Percentiles rank a stretch among this genome's conserved stretches.
These are phyloP conservation scores for Ceyx melanurus DNA, from an alignment of 2,113 vertebrate species.

Conservation along the genomic window DNA sequence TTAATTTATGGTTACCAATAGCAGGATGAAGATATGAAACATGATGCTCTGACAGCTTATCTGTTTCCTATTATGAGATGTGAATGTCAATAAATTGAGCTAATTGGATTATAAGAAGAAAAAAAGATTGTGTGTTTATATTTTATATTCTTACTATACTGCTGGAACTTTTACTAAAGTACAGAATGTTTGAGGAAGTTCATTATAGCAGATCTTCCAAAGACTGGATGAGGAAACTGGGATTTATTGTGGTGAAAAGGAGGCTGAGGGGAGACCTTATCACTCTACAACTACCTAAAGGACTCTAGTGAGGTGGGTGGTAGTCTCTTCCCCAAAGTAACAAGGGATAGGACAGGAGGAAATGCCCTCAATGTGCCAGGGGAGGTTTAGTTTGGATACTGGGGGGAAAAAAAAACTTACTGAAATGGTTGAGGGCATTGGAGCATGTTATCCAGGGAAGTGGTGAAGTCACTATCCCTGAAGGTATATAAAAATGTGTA, in stretches of 20 bases:
- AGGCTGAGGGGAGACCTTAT: background rate
- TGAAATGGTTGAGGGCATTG: background rate
- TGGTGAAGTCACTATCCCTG: background rate
- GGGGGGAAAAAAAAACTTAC: background rate
- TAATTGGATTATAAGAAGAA: background rate
- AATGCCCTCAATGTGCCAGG: background rate
- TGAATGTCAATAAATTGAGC: background rate
- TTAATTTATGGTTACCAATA: background rate
- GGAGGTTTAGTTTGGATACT: background rate
- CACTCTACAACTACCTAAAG: background rate
- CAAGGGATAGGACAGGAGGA: background rate
- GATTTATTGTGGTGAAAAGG: background rate
- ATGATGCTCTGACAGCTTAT: background rate
- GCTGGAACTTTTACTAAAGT: background rate
- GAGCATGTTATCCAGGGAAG: background rate
- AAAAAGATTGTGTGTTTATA: background rate
- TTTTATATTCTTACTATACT: background rate
- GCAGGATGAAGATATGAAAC: background rate
- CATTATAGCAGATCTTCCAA: background rate
- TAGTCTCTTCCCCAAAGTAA: background rate
- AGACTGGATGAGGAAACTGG: background rate
- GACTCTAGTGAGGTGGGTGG: accelerated
- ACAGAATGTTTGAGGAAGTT: background rate
- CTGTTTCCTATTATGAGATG: background rate
- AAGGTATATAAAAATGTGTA: background rate